A percentile compares a stretch with the other conserved stretches of the same genome.
Conservation (phyloP, 2,888 invertebrate species). For the Podotricha telesiphe region DNA sequence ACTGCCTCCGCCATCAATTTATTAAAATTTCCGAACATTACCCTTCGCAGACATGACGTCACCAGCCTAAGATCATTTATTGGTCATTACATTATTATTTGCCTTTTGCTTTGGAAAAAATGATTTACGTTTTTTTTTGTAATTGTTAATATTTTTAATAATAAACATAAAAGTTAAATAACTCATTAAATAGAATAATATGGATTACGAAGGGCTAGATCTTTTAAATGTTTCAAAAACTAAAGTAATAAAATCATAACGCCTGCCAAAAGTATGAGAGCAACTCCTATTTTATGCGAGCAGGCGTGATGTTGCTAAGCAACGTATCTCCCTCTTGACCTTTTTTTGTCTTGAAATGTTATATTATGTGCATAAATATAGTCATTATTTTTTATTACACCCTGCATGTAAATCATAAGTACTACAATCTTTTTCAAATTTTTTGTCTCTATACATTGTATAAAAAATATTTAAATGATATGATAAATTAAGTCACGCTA, state of each 20-base stretch:
- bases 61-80: slow-evolving; percentile 23
- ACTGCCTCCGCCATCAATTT: slow-evolving; percentile 34
- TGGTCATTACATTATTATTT: slow-evolving; percentile 16
- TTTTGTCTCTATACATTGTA: background rate
- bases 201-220: background rate
- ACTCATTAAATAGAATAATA: background rate
- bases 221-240: background rate
- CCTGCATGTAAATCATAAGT: background rate
- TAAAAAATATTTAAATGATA: background rate
- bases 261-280: slow-evolving; percentile 23
- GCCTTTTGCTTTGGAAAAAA: background rate
- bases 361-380: slow-evolving; percentile 2
- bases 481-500: background rate
- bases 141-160: background rate
- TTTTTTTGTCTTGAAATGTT: slow-evolving; percentile 5
- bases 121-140: background rate
- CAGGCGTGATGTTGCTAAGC: slow-evolving; percentile 24
- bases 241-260: background rate
- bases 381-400: slow-evolving; percentile 1
- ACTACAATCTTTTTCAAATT: background rate
- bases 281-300: slow-evolving; percentile 23
- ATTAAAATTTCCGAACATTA: slow-evolving; percentile 34
- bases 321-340: slow-evolving; percentile 9
- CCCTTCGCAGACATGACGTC: slow-evolving; percentile 34
- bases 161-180: background rate